Evolutionary conservation across 1,140 invertebrate species (phyloP).

Genomic region (Drosophila erecta): DNA sequence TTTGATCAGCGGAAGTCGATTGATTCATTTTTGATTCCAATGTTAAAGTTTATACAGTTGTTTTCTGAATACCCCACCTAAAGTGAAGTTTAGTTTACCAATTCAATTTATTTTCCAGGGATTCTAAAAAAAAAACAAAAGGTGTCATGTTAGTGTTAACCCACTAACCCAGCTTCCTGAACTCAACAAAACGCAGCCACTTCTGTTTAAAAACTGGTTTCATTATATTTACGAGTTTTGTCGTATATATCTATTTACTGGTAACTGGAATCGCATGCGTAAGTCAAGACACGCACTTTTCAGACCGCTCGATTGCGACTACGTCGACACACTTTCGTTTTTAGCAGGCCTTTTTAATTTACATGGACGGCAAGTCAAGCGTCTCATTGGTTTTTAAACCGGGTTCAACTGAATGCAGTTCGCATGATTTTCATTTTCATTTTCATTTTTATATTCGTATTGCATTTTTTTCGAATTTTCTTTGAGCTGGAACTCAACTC

Average conservation of each 20-base stretch:
- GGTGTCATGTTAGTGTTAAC: neutral
- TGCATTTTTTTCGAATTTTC: neutral
- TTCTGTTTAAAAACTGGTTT: slow-evolving; percentile 20
- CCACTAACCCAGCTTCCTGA: slow-evolving; percentile 9
- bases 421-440: slow-evolving; percentile 30
- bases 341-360: slow-evolving; percentile 26
- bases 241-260: neutral
- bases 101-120: neutral
- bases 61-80: neutral
- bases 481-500: slow-evolving; percentile 8
- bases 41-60: too few relatives aligned
- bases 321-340: slow-evolving; percentile 47
- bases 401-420: slow-evolving; percentile 36
- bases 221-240: slow-evolving; percentile 10
- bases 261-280: slow-evolving; percentile 24
- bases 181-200: too few relatives aligned
- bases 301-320: slow-evolving; percentile 25
- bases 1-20: too few relatives aligned
- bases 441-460: slow-evolving; percentile 16
- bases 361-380: slow-evolving; percentile 38
- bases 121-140: neutral
- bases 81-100: neutral
- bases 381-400: slow-evolving; percentile 32
- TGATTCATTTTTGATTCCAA: too few relatives aligned
- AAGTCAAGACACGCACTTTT: slow-evolving; percentile 39